Percentiles rank a stretch among this genome's conserved stretches.
These are phyloP conservation scores for Myripristis jacobus DNA, from an alignment of 2,797 vertebrate genomes.

Conservation along the genomic window DNA sequence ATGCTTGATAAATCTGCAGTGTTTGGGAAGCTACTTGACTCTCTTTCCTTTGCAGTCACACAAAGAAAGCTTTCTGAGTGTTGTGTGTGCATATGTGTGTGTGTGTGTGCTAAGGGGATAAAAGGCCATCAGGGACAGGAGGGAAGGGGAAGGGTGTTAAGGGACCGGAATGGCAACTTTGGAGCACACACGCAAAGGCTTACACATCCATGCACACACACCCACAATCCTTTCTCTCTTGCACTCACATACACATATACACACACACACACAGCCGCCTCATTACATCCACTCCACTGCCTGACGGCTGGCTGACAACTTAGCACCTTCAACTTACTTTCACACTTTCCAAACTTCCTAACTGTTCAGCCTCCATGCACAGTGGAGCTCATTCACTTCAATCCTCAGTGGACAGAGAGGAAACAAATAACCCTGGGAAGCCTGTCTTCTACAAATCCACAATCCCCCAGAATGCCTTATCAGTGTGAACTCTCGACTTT, in stretches of 20 bases:
- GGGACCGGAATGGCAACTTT: slow-evolving; percentile 21
- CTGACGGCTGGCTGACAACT: slow-evolving; percentile 80
- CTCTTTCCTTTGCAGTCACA: slow-evolving; percentile 17
- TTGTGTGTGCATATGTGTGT: slow-evolving; percentile 12
- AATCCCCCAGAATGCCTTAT: slow-evolving; percentile 48
- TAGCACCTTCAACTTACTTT: slow-evolving; percentile 78
- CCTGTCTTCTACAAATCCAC: slow-evolving; percentile 48
- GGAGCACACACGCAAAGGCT: slow-evolving; percentile 13
- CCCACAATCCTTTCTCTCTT: not conserved
- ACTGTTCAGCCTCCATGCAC: slow-evolving; percentile 54
- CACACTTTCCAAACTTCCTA: slow-evolving; percentile 74
- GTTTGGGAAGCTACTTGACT: slow-evolving; percentile 37
- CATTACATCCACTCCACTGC: slow-evolving; percentile 72
- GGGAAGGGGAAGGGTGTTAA: not conserved
- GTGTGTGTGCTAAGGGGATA: not conserved
- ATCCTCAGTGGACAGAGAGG: slow-evolving; percentile 51
- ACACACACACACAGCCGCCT: slow-evolving; percentile 51
- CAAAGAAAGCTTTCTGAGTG: slow-evolving; percentile 17
- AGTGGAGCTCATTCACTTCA: slow-evolving; percentile 58
- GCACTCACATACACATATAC: slow-evolving; percentile 9
- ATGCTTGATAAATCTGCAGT: slow-evolving; percentile 35
- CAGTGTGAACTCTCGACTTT: slow-evolving; percentile 57
- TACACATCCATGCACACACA: slow-evolving; percentile 18
- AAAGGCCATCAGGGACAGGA: slow-evolving; percentile 5
- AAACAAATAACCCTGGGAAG: slow-evolving; percentile 54